Evolutionary conservation across 2,888 invertebrate genomes (phyloP).

Genomic region (Lasius platythorax): DNA sequence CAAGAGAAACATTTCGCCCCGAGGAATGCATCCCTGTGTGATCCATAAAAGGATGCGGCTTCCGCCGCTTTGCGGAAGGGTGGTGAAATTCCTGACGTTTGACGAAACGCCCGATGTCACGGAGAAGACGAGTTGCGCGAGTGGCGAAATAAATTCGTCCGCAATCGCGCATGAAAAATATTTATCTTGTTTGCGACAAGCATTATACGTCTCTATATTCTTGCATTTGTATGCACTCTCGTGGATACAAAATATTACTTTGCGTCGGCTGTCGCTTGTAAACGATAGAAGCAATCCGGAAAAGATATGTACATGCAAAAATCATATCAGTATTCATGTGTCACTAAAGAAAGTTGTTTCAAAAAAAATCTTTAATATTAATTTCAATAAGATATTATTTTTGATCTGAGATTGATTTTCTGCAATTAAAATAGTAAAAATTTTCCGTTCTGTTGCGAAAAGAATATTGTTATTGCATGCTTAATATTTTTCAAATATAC

Average conservation of each 20-base stretch:
- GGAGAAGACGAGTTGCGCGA: constrained; percentile 17
- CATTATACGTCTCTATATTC: constrained; percentile 10
- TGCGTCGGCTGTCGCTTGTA: neutral
- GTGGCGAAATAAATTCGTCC: constrained; percentile 34
- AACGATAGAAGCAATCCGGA: neutral
- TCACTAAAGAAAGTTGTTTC: neutral
- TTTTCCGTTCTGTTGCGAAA: neutral
- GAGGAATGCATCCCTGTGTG: constrained; percentile 37
- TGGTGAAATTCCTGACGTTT: constrained; percentile 50
- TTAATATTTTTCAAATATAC: neutral
- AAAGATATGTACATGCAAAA: neutral
- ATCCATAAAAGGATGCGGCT: constrained; percentile 36
- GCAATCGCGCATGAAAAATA: constrained; percentile 49
- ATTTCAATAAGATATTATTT: neutral
- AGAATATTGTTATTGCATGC: neutral
- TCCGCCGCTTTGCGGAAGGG: constrained; percentile 24
- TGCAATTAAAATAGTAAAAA: neutral
- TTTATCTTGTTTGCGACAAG: constrained; percentile 38
- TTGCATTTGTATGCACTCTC: constrained; percentile 2
- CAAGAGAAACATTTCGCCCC: constrained; percentile 43
- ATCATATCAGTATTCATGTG: neutral
- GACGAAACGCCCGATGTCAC: constrained; percentile 47
- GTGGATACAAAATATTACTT: constrained; percentile 11
- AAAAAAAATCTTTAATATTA: neutral
- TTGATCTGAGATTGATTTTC: neutral